These are phyloP conservation scores for Tenualosa thibaudeaui DNA, from an alignment of 2,797 vertebrate species.

Conservation along the genomic window DNA sequence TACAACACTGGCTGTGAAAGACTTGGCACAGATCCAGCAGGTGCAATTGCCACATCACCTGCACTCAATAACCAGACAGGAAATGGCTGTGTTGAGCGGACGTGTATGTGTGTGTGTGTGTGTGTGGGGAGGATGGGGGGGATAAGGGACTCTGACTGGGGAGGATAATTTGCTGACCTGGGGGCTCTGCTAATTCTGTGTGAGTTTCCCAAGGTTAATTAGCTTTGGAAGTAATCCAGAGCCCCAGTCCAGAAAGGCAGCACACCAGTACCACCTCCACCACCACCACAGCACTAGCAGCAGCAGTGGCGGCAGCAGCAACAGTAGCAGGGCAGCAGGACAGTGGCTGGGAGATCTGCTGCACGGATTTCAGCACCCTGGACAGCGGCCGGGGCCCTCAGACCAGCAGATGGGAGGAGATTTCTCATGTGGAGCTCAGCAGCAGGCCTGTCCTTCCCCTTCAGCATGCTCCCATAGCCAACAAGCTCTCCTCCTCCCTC, in stretches of 20 bases:
- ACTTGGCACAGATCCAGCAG: constrained; percentile 25
- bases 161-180: constrained; percentile 50
- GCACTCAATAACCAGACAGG: constrained; percentile 28
- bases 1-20: background rate
- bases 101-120: background rate
- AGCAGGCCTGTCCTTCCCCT: constrained; percentile 4
- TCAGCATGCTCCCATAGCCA: background rate
- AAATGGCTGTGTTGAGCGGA: constrained; percentile 29
- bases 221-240: constrained; percentile 70
- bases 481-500: background rate
- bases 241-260: constrained; percentile 48
- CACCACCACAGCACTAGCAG: background rate
- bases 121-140: background rate
- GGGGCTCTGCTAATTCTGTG: constrained; percentile 57
- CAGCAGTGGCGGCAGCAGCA: background rate
- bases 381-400: constrained; percentile 47
- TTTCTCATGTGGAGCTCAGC: constrained; percentile 2
- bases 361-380: constrained; percentile 45
- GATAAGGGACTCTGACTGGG: constrained; percentile 25
- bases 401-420: constrained; percentile 34
- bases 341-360: background rate
- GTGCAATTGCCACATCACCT: constrained; percentile 32
- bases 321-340: background rate
- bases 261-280: constrained; percentile 46
- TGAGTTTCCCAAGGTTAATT: constrained; percentile 69